phyloP scores from a whole-genome alignment of 2,888 invertebrate species.

The Yponomeuta cagnagella region DNA sequence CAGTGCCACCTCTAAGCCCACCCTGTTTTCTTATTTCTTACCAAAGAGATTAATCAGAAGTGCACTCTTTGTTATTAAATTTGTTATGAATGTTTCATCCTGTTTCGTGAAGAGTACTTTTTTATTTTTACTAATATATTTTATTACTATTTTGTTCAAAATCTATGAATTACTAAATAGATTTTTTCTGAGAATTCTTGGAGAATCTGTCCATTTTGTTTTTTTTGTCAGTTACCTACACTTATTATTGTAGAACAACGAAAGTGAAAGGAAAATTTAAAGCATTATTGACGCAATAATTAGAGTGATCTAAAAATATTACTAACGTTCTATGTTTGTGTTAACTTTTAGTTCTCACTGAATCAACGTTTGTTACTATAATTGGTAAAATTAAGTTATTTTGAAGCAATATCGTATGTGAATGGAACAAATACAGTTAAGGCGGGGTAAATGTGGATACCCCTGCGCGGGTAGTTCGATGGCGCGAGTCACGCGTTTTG shows the following conservation, averaged over 20 bases:
- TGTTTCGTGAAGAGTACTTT: no score
- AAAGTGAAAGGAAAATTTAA: background rate
- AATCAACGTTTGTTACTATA: background rate
- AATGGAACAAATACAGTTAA: no score
- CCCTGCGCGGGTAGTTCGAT: no score
- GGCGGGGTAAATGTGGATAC: no score
- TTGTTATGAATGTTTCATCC: no score
- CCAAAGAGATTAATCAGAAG: background rate
- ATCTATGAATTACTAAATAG: no score
- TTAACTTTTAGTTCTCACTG: background rate
- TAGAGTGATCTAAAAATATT: background rate
- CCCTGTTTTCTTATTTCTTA: background rate
- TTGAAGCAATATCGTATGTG: no score
- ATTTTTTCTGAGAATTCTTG: no score
- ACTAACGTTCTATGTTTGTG: background rate
- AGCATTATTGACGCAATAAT: background rate
- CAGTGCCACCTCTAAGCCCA: constrained; percentile 2
- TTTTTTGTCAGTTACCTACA: background rate
- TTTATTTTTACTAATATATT: no score
- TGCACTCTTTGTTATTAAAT: background rate
- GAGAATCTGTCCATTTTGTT: background rate
- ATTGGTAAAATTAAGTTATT: background rate
- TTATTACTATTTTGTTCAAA: no score
- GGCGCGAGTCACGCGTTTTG: no score
- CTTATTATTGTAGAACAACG: background rate